Percentiles rank a stretch among this genome's conserved stretches.
Evolutionary conservation across 2,888 invertebrate species (phyloP).

Genomic region (Drosophila antonietae): DNA sequence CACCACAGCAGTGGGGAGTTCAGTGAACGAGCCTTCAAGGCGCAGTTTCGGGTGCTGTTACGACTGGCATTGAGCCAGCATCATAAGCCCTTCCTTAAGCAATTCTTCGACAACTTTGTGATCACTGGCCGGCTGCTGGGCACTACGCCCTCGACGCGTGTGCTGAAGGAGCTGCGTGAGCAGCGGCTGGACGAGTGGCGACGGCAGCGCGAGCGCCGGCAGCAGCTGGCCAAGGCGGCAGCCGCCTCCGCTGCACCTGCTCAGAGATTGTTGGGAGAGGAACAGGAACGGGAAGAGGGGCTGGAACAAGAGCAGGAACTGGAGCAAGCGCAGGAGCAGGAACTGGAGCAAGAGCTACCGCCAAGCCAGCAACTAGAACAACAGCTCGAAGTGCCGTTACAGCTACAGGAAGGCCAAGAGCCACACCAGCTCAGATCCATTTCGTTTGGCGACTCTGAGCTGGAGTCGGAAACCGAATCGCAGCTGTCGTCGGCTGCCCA

Average conservation of each 20-base stretch:
- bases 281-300: slow-evolving; percentile 12
- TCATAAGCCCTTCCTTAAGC: slow-evolving; percentile 83
- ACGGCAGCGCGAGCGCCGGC: slow-evolving; percentile 54
- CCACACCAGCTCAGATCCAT: slow-evolving; percentile 59
- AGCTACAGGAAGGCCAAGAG: slow-evolving; percentile 35
- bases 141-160: slow-evolving; percentile 79
- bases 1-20: slow-evolving; percentile 83
- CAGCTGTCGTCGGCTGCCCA: slow-evolving; percentile 79
- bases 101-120: slow-evolving; percentile 82
- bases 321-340: slow-evolving; percentile 8
- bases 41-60: slow-evolving; percentile 82
- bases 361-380: slow-evolving; percentile 36
- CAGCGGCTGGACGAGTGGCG: slow-evolving; percentile 77
- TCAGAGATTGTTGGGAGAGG: slow-evolving; percentile 9
- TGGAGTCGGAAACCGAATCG: slow-evolving; percentile 82
- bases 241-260: slow-evolving; percentile 27
- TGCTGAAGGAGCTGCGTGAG: slow-evolving; percentile 73
- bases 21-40: slow-evolving; percentile 83
- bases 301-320: slow-evolving; percentile 36
- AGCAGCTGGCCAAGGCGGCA: slow-evolving; percentile 45
- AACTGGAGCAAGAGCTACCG: neutral
- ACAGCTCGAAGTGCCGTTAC: slow-evolving; percentile 39
- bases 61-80: slow-evolving; percentile 82
- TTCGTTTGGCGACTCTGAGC: slow-evolving; percentile 77
- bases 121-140: slow-evolving; percentile 78